phyloP scores from a whole-genome alignment of 2,113 vertebrate genomes.

The Elgaria multicarinata region DNA sequence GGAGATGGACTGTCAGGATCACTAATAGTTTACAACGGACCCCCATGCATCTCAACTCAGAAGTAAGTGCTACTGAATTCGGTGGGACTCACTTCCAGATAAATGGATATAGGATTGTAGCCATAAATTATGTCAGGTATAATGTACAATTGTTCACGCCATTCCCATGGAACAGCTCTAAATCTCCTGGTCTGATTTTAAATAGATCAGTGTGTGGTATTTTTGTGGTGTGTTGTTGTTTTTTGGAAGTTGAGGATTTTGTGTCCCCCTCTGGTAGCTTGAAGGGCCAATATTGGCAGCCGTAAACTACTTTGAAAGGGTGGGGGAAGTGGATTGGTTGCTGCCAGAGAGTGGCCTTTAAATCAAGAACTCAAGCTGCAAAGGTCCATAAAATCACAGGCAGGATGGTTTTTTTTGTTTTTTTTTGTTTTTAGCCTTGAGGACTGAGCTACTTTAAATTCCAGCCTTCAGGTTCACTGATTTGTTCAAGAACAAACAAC shows the following conservation, averaged over 20 bases:
- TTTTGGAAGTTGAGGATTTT: constrained; percentile 55
- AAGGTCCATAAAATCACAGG: constrained; percentile 65
- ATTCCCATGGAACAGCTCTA: constrained; percentile 47
- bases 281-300: constrained; percentile 52
- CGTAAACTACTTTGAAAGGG: constrained; percentile 61
- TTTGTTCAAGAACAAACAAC: constrained; percentile 64
- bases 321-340: constrained; percentile 45
- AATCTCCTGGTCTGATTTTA: constrained; percentile 60
- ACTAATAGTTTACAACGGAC: background rate
- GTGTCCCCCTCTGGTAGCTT: constrained; percentile 54
- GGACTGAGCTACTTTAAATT: constrained; percentile 70
- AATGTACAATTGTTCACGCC: background rate
- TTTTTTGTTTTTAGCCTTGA: constrained; percentile 73
- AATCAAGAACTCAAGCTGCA: constrained; percentile 66
- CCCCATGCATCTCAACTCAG: background rate
- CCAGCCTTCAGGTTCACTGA: constrained; percentile 58
- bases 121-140: background rate
- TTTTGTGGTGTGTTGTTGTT: constrained; percentile 26
- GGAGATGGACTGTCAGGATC: background rate
- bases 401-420: background rate
- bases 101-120: background rate
- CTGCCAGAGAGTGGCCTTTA: constrained; percentile 64
- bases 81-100: background rate
- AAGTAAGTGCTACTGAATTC: background rate
- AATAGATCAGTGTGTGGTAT: constrained; percentile 11